Conservation (phyloP, 2,797 vertebrate species). For the Hydrocynus forskahlii region DNA sequence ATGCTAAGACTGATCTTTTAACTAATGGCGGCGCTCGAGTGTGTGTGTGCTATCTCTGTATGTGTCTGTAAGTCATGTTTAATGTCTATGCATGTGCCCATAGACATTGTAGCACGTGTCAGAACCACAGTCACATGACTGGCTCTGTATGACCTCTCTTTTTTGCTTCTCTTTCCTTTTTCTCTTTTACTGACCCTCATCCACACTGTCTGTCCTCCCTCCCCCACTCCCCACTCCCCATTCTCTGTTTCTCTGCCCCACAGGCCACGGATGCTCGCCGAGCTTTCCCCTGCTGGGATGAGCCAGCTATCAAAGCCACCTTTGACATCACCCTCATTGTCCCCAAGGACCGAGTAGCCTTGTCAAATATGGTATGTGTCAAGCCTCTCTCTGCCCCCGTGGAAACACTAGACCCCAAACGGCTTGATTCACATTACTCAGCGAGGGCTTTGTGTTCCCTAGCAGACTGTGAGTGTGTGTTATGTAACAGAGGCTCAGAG, state of each 20-base stretch:
- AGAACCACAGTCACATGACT: neutral
- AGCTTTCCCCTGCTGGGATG: constrained; percentile 99
- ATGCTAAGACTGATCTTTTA: neutral
- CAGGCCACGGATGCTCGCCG: constrained; percentile 97
- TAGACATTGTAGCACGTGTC: constrained; percentile 6
- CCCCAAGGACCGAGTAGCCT: constrained; percentile 96
- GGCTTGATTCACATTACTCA: constrained; percentile 51
- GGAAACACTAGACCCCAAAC: constrained; percentile 46
- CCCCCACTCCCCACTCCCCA: neutral
- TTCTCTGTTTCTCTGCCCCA: neutral
- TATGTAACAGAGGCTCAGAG: constrained; percentile 62
- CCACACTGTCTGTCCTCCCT: neutral
- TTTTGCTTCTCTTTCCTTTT: neutral
- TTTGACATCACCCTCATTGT: constrained; percentile 96
- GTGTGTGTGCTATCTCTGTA: neutral
- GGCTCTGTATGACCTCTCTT: constrained; percentile 12
- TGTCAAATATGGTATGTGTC: constrained; percentile 97
- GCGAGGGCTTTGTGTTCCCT: constrained; percentile 25
- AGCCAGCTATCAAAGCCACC: constrained; percentile 97
- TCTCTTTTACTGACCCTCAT: constrained; percentile 2
- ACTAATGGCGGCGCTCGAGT: neutral
- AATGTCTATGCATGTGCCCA: neutral
- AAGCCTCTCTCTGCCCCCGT: constrained; percentile 26
- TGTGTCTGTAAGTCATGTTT: neutral
- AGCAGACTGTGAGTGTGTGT: constrained; percentile 43